Base-by-base conservation (phyloP, 2,888 invertebrate species). In the Tiliacea citrago region DNA sequence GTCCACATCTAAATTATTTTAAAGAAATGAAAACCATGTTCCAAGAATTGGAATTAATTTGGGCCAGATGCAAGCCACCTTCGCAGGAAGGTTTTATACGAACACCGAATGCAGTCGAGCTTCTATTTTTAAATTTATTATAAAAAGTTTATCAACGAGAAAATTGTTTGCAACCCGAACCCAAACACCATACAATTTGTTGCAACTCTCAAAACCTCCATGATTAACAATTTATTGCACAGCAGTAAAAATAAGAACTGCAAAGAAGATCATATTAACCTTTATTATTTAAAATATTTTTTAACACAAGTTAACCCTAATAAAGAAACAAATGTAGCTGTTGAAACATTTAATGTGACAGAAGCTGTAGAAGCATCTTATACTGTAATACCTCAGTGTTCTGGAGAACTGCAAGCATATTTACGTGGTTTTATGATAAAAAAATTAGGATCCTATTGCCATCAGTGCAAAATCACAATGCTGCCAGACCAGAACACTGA, bases 371-470 rank as follows among this genome's bases (percentile, higher is more conserved):
- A 55, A 63, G 42, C 7, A 42, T 42, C 24, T 18, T 42, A 55
- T 21, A 67, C 67, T 67, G 67, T 55, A 55, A 67, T 67, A 67
- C 55, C 42, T 55, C 29, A 29, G 35, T 65, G 49, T 65, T 51
- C 65, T 65, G 35, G 49, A 13, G 65, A 65, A 51, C 21, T 55
- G 55, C 42, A 55, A 42, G 55, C 67, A 29, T 55, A 66, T 66
- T 51, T 66, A 53, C 53, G 66, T 66, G 66, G 51, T 7, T 67
- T 67, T 13, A 67, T 67, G 67, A 42, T 67, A 24, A 67, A 67
- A 47, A 67, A 67, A 55, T 55, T 67, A 55, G 67, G 67, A 67
- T 55, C 42, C 55, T 55, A 24, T 66, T 66, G 66, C 53, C 66
- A n/a, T 66, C 51, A 39, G 39, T 66, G 66, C 18, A 51, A 35